A percentile compares a stretch with the other conserved stretches of the same genome.
phyloP scores from a whole-genome alignment of 2,888 invertebrate species.

The Acleris sparsana region DNA sequence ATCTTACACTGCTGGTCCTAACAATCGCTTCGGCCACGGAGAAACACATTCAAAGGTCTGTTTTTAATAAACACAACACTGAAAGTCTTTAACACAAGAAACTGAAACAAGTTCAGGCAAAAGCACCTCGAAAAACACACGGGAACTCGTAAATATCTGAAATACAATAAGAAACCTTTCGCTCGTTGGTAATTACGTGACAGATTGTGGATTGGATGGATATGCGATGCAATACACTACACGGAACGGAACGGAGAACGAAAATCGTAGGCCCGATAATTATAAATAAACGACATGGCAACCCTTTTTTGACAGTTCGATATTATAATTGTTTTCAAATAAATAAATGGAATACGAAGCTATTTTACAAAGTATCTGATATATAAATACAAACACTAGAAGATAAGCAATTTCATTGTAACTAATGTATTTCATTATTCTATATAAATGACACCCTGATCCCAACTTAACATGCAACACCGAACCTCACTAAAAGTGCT shows the following conservation, averaged over 20 bases:
- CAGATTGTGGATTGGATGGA: slow-evolving; percentile 19
- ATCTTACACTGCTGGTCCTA: slow-evolving; percentile 20
- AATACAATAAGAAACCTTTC: slow-evolving; percentile 27
- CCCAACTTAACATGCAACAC: too few species aligned
- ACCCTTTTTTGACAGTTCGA: slow-evolving; percentile 4
- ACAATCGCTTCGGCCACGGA: slow-evolving; percentile 27
- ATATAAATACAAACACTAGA: too few species aligned
- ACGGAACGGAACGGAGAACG: background rate
- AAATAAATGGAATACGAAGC: too few species aligned
- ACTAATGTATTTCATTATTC: too few species aligned
- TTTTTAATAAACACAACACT: slow-evolving; percentile 23
- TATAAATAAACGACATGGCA: slow-evolving; percentile 29
- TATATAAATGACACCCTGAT: too few species aligned
- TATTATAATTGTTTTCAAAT: slow-evolving; percentile 5
- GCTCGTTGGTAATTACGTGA: slow-evolving; percentile 29
- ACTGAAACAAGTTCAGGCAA: slow-evolving; percentile 13
- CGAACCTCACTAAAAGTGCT: too few species aligned
- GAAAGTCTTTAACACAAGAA: slow-evolving; percentile 20
- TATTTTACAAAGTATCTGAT: too few species aligned
- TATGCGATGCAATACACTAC: slow-evolving; percentile 5
- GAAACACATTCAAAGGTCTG: slow-evolving; percentile 35
- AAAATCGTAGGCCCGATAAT: slow-evolving; percentile 5
- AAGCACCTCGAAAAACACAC: slow-evolving; percentile 16
- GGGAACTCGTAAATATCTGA: slow-evolving; percentile 16
- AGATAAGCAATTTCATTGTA: too few species aligned